Evolutionary conservation across 2,113 vertebrate genomes (phyloP), one percentile per base, ranked within the genome.

Genomic region (Callocephalon fimbriatum): DNA sequence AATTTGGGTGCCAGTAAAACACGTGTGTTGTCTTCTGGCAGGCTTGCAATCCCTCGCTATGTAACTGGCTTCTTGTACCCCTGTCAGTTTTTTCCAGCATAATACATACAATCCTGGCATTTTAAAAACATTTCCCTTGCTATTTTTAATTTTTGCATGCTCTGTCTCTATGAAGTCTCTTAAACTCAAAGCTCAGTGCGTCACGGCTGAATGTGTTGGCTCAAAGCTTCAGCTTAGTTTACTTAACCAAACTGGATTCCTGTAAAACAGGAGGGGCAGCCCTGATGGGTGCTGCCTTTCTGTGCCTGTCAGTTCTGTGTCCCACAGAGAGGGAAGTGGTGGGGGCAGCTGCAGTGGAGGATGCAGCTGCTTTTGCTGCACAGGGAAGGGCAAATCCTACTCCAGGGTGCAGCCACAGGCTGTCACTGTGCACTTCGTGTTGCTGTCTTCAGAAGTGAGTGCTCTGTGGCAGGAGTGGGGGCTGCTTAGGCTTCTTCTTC

Each of bases 31-130:
- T 67, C 53, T 75, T 50, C 58, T 9, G 45, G 45, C 40, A 42
- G 59, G 38, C 27, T 65, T n/a, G 20, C 21, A 10, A 29, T 44
- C 25, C 17, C 9, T 65, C 16, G 4, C 22, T 63, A 5, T 45
- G 25, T 5, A 42, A 20, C 15, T 5, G 3, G 20, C 18, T 42
- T 78, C 42, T 76, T 80, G 29, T 22, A 32, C 10, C 5, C 18
- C 3, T 32, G 18, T 23, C 53, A 0, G 0, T 42, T 92, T 56
- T 92, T 75, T 22, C 62, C 18, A 10, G 0, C 1, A 1, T 61
- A 35, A 23, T 58, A 58, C 7, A 23, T 44, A 4, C 13, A 16
- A 1, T 61, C 21, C 8, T 15, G 10, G 14, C 42, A 31, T 62
- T 70, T 72, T 16, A 21, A 25, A 68, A 71, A 29, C 1, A 2